Percentiles rank a stretch among this genome's conserved stretches.
These are phyloP conservation scores for Trachelus iudaicus DNA, from an alignment of 2,888 invertebrate species.

Conservation along the genomic window DNA sequence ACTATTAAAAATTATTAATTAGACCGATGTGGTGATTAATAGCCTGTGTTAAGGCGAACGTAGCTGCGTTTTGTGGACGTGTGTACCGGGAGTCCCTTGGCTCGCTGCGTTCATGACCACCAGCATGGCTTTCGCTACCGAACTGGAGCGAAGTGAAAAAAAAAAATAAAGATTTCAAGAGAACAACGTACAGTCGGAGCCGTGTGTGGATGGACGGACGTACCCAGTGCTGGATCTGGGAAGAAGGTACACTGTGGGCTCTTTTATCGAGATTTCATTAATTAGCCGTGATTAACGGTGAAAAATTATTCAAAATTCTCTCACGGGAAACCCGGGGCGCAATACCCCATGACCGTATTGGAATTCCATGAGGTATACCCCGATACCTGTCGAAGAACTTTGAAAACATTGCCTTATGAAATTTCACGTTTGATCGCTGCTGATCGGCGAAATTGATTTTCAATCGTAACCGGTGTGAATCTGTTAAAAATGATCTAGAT, in stretches of 20 bases:
- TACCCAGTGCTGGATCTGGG: neutral
- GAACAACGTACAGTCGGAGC: neutral
- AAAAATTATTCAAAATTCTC: slow-evolving; percentile 9
- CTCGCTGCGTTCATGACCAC: slow-evolving; percentile 1
- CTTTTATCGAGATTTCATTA: slow-evolving; percentile 17
- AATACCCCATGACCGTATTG: neutral
- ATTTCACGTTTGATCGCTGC: neutral
- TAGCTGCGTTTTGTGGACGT: neutral
- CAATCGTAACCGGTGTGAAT: too few species aligned
- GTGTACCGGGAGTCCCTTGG: slow-evolving; percentile 2
- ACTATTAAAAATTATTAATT: slow-evolving; percentile 44
- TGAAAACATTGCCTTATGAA: neutral
- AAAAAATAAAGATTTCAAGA: neutral
- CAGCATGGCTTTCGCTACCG: slow-evolving; percentile 23
- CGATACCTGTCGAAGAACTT: neutral
- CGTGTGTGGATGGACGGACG: neutral
- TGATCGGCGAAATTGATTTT: too few species aligned
- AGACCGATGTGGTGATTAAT: slow-evolving; percentile 42
- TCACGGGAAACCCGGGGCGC: neutral
- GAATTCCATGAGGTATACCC: neutral
- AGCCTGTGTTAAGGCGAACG: slow-evolving; percentile 19
- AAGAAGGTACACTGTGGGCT: neutral
- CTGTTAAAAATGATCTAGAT: too few species aligned
- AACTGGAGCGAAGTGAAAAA: slow-evolving; percentile 18
- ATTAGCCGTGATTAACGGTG: slow-evolving; percentile 20